A percentile compares a stretch with the other conserved stretches of the same genome.
These are phyloP conservation scores for Eubucco bourcierii DNA, from an alignment of 2,113 vertebrate genomes.

Conservation along the genomic window DNA sequence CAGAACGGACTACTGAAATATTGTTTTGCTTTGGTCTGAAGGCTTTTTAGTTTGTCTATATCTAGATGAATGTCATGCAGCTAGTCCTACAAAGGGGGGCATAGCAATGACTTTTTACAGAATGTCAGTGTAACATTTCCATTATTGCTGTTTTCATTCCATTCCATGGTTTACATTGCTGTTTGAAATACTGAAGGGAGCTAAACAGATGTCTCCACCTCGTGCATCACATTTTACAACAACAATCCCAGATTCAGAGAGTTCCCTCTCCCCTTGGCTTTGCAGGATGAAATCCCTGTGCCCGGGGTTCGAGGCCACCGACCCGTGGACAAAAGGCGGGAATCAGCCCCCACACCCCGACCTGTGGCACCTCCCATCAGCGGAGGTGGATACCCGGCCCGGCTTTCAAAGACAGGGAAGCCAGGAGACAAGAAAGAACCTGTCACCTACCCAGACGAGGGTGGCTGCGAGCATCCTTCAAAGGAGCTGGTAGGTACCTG, in stretches of 20 bases:
- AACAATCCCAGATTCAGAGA: background rate
- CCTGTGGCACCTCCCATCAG: conserved; percentile 75
- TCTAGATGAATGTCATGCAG: background rate
- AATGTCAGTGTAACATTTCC: background rate
- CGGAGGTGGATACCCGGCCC: conserved; percentile 67
- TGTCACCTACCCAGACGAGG: conserved; percentile 69
- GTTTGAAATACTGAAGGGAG: background rate
- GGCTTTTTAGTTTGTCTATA: background rate
- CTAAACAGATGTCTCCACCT: fast-evolving
- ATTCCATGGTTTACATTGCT: background rate
- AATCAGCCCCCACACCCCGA: conserved; percentile 3
- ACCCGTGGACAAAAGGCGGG: conserved; percentile 50
- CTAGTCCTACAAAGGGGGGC: background rate
- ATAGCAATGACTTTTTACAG: background rate
- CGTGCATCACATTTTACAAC: fast-evolving
- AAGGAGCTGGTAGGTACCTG: conserved; percentile 76
- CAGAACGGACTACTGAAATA: background rate
- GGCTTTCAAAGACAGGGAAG: conserved; percentile 42
- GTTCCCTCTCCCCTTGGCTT: background rate
- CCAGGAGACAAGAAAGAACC: background rate
- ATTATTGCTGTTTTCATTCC: background rate
- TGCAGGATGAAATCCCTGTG: background rate
- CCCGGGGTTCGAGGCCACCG: conserved; percentile 75
- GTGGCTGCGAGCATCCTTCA: conserved; percentile 81
- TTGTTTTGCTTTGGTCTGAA: background rate